phyloP scores from a whole-genome alignment of 2,113 vertebrate genomes.

The Mastomys coucha region DNA sequence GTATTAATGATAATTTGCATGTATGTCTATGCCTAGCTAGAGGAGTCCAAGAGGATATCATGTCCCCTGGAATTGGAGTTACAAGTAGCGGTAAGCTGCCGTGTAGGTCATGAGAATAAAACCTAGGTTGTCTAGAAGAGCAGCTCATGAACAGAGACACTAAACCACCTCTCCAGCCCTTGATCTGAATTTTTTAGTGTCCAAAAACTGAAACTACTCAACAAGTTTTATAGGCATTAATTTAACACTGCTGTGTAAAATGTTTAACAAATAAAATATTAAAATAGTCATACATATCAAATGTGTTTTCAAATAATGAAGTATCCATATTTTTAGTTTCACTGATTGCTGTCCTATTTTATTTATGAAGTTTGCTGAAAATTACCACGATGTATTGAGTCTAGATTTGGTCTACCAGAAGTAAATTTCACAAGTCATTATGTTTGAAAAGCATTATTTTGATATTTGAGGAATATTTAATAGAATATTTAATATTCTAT shows the following conservation, averaged over 20 bases:
- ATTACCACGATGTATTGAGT: slow-evolving; percentile 20
- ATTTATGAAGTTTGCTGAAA: slow-evolving; percentile 53
- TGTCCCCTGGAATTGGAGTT: background rate
- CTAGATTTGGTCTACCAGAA: background rate
- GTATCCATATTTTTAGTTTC: background rate
- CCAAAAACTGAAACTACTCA: background rate
- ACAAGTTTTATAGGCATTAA: background rate
- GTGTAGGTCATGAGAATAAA: background rate
- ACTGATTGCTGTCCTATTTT: slow-evolving; percentile 41
- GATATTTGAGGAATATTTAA: background rate
- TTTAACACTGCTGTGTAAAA: slow-evolving; percentile 1
- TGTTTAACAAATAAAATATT: slow-evolving; percentile 32
- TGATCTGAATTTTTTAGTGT: background rate
- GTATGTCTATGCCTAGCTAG: background rate
- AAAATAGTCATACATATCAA: background rate
- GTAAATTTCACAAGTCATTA: background rate
- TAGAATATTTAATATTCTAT: background rate
- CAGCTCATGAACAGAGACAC: background rate
- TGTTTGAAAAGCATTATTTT: slow-evolving; percentile 36
- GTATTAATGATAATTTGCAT: background rate
- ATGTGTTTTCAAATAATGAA: slow-evolving; percentile 49
- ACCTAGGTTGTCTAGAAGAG: background rate
- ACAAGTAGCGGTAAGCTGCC: background rate
- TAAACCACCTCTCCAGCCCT: background rate
- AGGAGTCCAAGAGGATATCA: background rate